Evolutionary conservation across 2,888 invertebrate genomes (phyloP), one percentile per base, ranked within the genome.

Genomic region (Xylota segnis): DNA sequence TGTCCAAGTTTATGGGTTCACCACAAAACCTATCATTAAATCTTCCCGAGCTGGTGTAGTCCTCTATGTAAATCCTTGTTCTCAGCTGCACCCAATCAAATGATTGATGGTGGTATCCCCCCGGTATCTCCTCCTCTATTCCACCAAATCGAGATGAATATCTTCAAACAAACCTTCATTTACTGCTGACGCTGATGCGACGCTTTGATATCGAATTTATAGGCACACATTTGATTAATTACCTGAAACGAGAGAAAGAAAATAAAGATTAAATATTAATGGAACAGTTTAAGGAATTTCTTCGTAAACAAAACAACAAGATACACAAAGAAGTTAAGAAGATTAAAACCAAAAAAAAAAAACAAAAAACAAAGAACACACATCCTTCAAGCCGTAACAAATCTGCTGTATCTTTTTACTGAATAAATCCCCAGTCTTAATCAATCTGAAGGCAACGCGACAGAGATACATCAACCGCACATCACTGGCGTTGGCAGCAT

Each of bases 391-490:
- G 9, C 29, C 59, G 50, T 52, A 61, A 77, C 50, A 52, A 68
- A 68, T 77, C 68, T 59, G 45, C n/a, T 56, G 65, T 52, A 54
- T 56, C 65, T 52, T 71, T 61, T 16, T 4, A n/a, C 37, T 23
- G 32, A 74, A 56, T 74, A 14, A 63, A 74, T 74, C 56, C 45
- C 3, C 65, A 40, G 40, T 54, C 50, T 79, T 54, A 76, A 83
- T 79, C 79, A 83, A 79, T 83, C 79, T 63, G 27, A 79, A 79
- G 23, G 23, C 58, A 43, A 29, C 18, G 37, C 59, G 61, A 23
- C 75, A 66, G 27, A 70, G 54, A 82, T 79, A 65, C 74, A 81
- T 76, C 81, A 84, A 61, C 58, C 59, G 9, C 71, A 81, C 81
- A 76, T 84, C 78, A 78, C 37, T 45, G 56, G 43, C 14, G 29